Evolutionary conservation across 1,140 invertebrate species (phyloP).

Genomic region (Lerema accius): DNA sequence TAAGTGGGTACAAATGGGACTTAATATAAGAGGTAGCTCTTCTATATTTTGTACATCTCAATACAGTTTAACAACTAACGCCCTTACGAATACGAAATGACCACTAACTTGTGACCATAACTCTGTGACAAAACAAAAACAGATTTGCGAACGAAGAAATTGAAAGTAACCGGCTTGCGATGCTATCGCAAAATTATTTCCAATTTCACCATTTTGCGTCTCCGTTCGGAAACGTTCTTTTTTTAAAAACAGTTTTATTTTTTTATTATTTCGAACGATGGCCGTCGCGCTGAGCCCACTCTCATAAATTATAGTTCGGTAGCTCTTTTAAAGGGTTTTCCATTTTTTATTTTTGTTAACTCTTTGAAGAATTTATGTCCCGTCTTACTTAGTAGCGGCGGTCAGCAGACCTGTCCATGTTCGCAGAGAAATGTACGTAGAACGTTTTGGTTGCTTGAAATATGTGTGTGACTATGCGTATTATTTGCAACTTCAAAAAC

Average conservation of each 20-base stretch:
- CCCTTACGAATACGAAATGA: not conserved
- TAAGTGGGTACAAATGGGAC: not conserved
- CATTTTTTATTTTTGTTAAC: constrained; percentile 75
- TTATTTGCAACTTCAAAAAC: constrained; percentile 32
- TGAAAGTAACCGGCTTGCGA: constrained; percentile 75
- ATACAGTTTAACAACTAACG: not conserved
- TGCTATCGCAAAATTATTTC: constrained; percentile 80
- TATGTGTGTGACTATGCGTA: constrained; percentile 34
- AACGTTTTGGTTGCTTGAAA: constrained; percentile 30
- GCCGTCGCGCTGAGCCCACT: constrained; percentile 63
- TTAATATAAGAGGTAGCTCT: too few species aligned
- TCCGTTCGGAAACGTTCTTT: constrained; percentile 54
- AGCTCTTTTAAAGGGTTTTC: constrained; percentile 78
- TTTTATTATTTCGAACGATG: constrained; percentile 68
- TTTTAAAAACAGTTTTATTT: constrained; percentile 50
- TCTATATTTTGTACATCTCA: constrained; percentile 3
- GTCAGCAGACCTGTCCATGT: constrained; percentile 63
- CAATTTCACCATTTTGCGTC: constrained; percentile 80
- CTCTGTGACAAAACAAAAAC: constrained; percentile 57
- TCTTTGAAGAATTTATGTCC: constrained; percentile 80
- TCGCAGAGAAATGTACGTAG: constrained; percentile 33
- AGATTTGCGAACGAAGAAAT: constrained; percentile 63
- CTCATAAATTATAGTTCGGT: constrained; percentile 82
- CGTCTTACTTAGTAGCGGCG: constrained; percentile 78
- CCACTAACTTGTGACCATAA: constrained; percentile 45